Percentiles rank a stretch among this genome's conserved stretches.
Evolutionary conservation across 2,113 vertebrate species (phyloP).

Genomic region (Odocoileus hemionus): DNA sequence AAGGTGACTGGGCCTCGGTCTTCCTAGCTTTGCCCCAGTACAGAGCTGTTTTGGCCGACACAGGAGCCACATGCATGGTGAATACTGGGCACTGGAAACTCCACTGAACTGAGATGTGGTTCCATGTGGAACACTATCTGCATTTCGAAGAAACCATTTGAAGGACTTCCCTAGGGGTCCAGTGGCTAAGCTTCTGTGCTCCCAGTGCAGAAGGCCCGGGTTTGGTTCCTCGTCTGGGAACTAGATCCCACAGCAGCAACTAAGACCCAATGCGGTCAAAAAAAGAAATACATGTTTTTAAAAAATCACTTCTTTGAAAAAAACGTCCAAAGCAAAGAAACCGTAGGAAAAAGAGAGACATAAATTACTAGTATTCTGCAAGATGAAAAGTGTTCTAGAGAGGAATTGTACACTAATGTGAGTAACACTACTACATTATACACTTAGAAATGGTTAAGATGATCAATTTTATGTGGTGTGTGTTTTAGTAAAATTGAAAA

Average conservation of each 20-base stretch:
- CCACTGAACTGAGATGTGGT: not conserved
- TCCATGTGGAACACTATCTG: not conserved
- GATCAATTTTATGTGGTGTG: not conserved
- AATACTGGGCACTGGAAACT: fast-evolving
- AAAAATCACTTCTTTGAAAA: not conserved
- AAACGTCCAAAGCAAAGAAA: not conserved
- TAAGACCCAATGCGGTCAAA: not conserved
- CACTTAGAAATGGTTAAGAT: not conserved
- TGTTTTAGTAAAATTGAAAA: not conserved
- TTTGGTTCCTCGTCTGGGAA: not conserved
- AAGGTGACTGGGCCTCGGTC: fast-evolving
- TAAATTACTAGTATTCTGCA: not conserved
- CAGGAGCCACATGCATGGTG: fast-evolving
- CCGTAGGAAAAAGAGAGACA: not conserved
- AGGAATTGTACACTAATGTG: not conserved
- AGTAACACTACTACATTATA: no score
- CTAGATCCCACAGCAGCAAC: not conserved
- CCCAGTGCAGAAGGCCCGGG: not conserved
- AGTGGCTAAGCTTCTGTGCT: not conserved
- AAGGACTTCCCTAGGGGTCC: not conserved
- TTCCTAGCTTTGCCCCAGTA: no score
- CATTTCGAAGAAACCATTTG: not conserved
- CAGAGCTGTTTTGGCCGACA: not conserved
- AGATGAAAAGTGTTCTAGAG: not conserved
- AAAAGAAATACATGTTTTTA: not conserved